These are phyloP conservation scores for Camponotus vicinus DNA, from an alignment of 1,140 invertebrate species.

Conservation along the genomic window DNA sequence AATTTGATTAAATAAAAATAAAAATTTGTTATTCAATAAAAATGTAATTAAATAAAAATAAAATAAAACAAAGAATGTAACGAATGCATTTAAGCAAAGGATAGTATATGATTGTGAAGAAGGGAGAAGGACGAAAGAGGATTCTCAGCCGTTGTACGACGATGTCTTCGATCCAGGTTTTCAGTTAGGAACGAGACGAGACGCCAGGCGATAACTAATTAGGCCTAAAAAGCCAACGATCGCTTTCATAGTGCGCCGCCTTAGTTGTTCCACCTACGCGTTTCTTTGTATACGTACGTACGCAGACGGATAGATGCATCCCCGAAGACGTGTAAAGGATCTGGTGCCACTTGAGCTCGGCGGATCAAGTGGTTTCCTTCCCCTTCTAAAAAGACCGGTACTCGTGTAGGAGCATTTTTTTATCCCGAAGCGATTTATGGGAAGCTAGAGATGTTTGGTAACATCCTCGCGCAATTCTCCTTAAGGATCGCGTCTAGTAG, in stretches of 20 bases:
- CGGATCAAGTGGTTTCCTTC: slow-evolving; percentile 34
- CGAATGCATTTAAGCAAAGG: neutral
- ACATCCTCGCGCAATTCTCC: slow-evolving; percentile 59
- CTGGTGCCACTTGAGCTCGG: slow-evolving; percentile 74
- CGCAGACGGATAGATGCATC: neutral
- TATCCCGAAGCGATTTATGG: slow-evolving; percentile 23
- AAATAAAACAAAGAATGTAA: neutral
- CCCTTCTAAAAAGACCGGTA: slow-evolving; percentile 18
- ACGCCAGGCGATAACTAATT: slow-evolving; percentile 85
- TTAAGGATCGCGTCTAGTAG: neutral
- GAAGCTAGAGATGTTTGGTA: slow-evolving; percentile 54
- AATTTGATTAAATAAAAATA: too few relatives aligned
- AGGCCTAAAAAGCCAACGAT: slow-evolving; percentile 84
- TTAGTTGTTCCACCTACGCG: slow-evolving; percentile 22
- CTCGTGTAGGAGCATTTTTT: neutral
- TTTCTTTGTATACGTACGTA: neutral
- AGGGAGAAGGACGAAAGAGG: slow-evolving; percentile 52
- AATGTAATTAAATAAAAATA: too few relatives aligned
- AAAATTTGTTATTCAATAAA: too few relatives aligned
- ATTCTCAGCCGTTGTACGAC: slow-evolving; percentile 69
- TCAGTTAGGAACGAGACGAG: slow-evolving; percentile 78
- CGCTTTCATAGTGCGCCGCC: slow-evolving; percentile 77
- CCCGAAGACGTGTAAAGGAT: slow-evolving; percentile 62
- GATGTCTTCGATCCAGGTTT: slow-evolving; percentile 68
- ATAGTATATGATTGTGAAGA: neutral